Percentiles rank a stretch among this genome's conserved stretches.
Conservation (phyloP, 92 coral and sea anemone genomes). For the Porites lobata region DNA sequence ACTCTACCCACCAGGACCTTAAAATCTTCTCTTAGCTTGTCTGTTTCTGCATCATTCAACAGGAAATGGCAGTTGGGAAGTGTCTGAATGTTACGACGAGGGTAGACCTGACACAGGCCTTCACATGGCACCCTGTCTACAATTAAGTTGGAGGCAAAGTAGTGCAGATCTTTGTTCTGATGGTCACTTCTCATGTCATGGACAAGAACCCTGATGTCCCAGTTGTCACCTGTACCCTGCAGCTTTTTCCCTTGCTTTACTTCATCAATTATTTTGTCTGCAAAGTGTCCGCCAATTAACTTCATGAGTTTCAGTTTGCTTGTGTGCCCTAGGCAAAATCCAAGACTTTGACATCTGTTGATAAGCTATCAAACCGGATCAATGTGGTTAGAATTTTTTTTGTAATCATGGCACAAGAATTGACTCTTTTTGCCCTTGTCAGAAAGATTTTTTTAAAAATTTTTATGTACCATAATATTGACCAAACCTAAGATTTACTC, state of each 20-base stretch:
- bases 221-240: conserved; percentile 64
- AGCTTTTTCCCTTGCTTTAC: conserved; percentile 59
- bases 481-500: too few relatives aligned
- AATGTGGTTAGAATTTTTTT: too few relatives aligned
- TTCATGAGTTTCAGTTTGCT: conserved; percentile 32
- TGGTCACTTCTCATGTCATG: conserved; percentile 69
- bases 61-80: conserved; percentile 37
- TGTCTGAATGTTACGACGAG: conserved; percentile 29
- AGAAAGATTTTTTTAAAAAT: too few relatives aligned
- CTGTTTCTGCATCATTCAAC: conserved; percentile 36
- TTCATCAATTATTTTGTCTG: conserved; percentile 41
- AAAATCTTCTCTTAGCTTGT: conserved; percentile 56
- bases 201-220: conserved; percentile 54
- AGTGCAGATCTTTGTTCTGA: conserved; percentile 64
- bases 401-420: too few relatives aligned
- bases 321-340: conserved; percentile 21
- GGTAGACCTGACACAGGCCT: conserved; percentile 29
- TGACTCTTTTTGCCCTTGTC: too few relatives aligned
- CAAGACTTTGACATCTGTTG: conserved; percentile 36
- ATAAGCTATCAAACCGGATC: conserved; percentile 7
- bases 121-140: conserved; percentile 66
- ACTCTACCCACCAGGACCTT: conserved; percentile 64
- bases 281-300: conserved; percentile 47
- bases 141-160: conserved; percentile 57
- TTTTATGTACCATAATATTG: too few relatives aligned